phyloP scores from a whole-genome alignment of 1,140 invertebrate genomes.

The Manduca sexta region DNA sequence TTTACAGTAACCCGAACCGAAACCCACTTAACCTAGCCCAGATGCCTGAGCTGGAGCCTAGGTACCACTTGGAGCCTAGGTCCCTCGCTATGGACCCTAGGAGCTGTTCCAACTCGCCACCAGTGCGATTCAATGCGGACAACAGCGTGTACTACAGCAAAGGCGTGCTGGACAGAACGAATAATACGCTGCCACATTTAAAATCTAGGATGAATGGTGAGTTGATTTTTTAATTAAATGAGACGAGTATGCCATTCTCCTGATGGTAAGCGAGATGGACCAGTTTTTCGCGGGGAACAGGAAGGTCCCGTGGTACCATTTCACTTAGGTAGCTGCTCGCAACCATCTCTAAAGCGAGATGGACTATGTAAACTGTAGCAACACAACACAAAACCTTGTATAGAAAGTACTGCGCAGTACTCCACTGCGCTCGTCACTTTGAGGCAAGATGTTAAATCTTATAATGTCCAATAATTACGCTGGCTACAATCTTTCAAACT shows the following conservation, averaged over 20 bases:
- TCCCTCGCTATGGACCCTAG: constrained; percentile 24
- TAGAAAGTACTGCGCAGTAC: background rate
- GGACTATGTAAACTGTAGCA: background rate
- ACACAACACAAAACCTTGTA: background rate
- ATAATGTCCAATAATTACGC: too few species aligned
- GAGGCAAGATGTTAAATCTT: too few species aligned
- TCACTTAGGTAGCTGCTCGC: background rate
- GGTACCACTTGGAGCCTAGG: constrained; percentile 35
- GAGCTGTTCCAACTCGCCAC: constrained; percentile 41
- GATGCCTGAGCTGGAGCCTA: constrained; percentile 48
- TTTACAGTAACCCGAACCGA: constrained; percentile 48
- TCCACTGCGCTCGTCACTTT: background rate
- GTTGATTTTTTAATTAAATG: constrained; percentile 9
- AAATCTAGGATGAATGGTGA: constrained; percentile 38
- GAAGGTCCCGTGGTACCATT: too few species aligned
- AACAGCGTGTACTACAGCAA: constrained; percentile 48
- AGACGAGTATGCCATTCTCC: too few species aligned
- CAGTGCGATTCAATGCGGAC: constrained; percentile 44
- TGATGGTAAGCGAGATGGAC: background rate
- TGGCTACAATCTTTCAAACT: too few species aligned
- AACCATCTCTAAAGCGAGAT: too few species aligned
- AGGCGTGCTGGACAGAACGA: constrained; percentile 28
- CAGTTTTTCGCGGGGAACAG: background rate
- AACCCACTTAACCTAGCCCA: constrained; percentile 46
- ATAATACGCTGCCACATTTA: constrained; percentile 41